Percentiles rank a stretch among this genome's conserved stretches.
Evolutionary conservation across 2,797 vertebrate species (phyloP).

Genomic region (Austrolebias charrua): DNA sequence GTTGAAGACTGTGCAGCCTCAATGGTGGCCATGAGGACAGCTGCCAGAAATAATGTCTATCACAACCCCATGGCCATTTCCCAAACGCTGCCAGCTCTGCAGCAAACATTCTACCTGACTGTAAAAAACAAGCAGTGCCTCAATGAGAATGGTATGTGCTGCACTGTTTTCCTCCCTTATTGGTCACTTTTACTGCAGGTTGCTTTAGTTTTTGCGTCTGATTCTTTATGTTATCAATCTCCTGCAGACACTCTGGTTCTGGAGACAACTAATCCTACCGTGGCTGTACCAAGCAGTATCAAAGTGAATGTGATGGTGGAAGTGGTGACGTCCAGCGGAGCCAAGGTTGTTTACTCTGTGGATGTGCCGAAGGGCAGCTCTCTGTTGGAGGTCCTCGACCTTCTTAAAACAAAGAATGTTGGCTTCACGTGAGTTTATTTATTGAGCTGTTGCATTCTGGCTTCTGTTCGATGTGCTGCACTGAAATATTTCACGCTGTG

Average conservation of each 20-base stretch:
- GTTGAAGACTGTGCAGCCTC: slow-evolving; percentile 62
- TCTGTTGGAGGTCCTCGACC: slow-evolving; percentile 79
- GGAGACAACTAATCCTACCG: slow-evolving; percentile 35
- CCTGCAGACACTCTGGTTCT: slow-evolving; percentile 74
- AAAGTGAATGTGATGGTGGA: slow-evolving; percentile 62
- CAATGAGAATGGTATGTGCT: slow-evolving; percentile 76
- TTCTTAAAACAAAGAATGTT: slow-evolving; percentile 52
- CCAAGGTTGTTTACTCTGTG: slow-evolving; percentile 63
- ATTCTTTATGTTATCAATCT: slow-evolving; percentile 9
- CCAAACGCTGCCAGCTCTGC: slow-evolving; percentile 85
- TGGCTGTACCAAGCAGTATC: slow-evolving; percentile 27
- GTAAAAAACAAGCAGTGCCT: slow-evolving; percentile 77
- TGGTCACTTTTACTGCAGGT: neutral
- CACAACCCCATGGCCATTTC: slow-evolving; percentile 83
- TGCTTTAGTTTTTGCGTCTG: neutral
- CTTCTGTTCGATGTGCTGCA: neutral
- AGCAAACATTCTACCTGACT: slow-evolving; percentile 83
- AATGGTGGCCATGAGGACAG: slow-evolving; percentile 74
- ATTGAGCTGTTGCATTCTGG: neutral
- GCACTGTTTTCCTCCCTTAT: neutral
- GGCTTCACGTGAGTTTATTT: slow-evolving; percentile 75
- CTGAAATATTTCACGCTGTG: slow-evolving; percentile 1
- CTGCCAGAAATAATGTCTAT: slow-evolving; percentile 74
- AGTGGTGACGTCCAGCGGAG: slow-evolving; percentile 70
- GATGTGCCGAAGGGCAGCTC: slow-evolving; percentile 65